phyloP scores from a whole-genome alignment of 2,888 invertebrate species.

The Dioctria rufipes region DNA sequence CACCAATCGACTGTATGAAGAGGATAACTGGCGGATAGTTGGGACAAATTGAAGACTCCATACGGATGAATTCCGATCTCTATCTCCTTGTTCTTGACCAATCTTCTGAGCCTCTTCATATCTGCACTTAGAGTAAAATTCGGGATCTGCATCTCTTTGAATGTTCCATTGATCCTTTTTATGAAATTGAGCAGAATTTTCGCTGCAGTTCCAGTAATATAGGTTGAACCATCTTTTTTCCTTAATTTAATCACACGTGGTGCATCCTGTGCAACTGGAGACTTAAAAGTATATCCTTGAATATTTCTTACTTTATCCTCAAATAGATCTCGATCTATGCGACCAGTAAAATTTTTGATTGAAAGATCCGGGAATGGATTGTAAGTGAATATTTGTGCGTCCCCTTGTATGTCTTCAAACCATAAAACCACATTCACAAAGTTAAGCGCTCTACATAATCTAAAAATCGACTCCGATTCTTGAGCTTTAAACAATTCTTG shows the following conservation, averaged over 20 bases:
- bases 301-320: constrained; percentile 11
- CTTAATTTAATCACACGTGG: constrained; percentile 16
- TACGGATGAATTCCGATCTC: constrained; percentile 20
- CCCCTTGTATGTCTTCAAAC: neutral
- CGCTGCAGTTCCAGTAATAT: constrained; percentile 13
- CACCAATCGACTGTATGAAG: constrained; percentile 18
- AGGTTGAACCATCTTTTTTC: neutral
- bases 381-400: neutral
- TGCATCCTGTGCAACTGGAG: constrained; percentile 16
- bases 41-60: constrained; percentile 7
- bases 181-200: constrained; percentile 12
- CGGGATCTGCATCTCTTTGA: neutral
- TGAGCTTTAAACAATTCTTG: neutral
- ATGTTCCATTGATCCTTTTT: constrained; percentile 17
- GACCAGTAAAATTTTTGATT: neutral
- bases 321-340: neutral
- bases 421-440: constrained; percentile 33
- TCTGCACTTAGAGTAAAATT: neutral
- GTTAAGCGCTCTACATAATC: constrained; percentile 9
- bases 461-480: neutral
- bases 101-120: neutral
- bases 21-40: neutral
- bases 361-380: neutral
- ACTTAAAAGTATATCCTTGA: neutral
- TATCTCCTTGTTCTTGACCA: constrained; percentile 14